Base-by-base conservation (phyloP, 2,113 vertebrate species). In the Hemibagrus wyckioides region DNA sequence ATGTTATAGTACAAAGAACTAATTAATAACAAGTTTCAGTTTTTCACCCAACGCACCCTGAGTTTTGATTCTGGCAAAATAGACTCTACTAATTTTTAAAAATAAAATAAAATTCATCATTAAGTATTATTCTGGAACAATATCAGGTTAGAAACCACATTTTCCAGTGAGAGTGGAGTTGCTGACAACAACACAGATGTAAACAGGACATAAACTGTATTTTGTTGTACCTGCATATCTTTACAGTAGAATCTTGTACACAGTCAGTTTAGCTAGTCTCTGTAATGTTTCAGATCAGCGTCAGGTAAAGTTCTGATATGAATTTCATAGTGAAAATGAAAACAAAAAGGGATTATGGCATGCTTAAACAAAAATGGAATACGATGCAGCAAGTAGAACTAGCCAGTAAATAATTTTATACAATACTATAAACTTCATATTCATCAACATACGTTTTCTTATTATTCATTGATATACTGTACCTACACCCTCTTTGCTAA, bases 401-500 rank as follows among this genome's bases (percentile, higher is more conserved):
- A 39, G 50, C 50, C 52, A 39, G 67, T 28, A 85, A 89, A 75
- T 85, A 83, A 14, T 85, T 81, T 61, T 88, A 85, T 41, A 81
- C 84, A 83, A 86, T 76, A 52, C 54, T 50, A 69, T 67, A 23
- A 33, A 65, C 82, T 21, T 54, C 57, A 69, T 50, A 69, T 48
- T 86, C 75, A 86, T 67, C 33, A 63, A 59, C n/a, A 63, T 59
- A 80, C 44, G 61, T 65, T 86, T 83, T 52, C 82, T 71, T 73
- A 23, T 52, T 44, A 28, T 82, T 39, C 73, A 10, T 61, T 77
- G 33, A 81, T 59, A 28, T 17, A 59, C 54, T 87, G 50, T 80
- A 69, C 76, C 36, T 87, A 87, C 59, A 82, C 48, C 71, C 69
- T 69, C 79, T 87, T 76, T 69, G 50, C 83, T 76, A 88, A 88